Evolutionary conservation across 2,113 vertebrate species (phyloP), one percentile per base, ranked within the genome.

Genomic region (Spilogale gracilis): DNA sequence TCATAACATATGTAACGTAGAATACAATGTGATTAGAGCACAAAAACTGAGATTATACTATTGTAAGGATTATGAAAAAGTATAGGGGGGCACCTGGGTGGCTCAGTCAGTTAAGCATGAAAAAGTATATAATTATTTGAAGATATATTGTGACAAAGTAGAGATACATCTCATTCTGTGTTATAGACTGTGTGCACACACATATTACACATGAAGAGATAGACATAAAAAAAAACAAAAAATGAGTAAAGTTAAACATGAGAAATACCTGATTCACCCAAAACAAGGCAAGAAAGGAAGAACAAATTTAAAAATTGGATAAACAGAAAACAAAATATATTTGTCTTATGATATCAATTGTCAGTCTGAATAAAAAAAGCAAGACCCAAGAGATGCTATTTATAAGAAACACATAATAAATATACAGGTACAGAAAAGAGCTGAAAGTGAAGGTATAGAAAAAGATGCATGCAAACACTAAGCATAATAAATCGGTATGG

Each of bases 301-400:
- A 78, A 38, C 6, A 83, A 48, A 58, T 58, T 52, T 43, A 73
- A 60, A 86, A 86, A 27, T 16, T 93, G n/a, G 6, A 88, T 71
- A 83, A 69, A 73, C 60, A 69, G 23, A 38, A 85, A 94, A 52
- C 14, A 91, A 93, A 81, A 71, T 76, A 63, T 71, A 94, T 38
- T 87, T 76, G n/a, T 69, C 32, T 67, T 67, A 67, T 16, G 30
- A 32, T 67, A 67, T 16, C 63, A 67, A 32, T 32, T 67, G 63
- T 67, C 30, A 32, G 30, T 32, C 63, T 67, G 30, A 67, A 32
- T 38, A 38, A 67, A 67, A 32, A 67, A 67, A 67, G 30, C 63
- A 67, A 32, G 30, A 67, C 30, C 63, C 63, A 67, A 67, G 5
- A 32, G 30, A 14, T 67, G 30, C 27, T 67, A 67, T 67, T 67